phyloP scores from a whole-genome alignment of 2,113 vertebrate species.

The Theristicus caerulescens region DNA sequence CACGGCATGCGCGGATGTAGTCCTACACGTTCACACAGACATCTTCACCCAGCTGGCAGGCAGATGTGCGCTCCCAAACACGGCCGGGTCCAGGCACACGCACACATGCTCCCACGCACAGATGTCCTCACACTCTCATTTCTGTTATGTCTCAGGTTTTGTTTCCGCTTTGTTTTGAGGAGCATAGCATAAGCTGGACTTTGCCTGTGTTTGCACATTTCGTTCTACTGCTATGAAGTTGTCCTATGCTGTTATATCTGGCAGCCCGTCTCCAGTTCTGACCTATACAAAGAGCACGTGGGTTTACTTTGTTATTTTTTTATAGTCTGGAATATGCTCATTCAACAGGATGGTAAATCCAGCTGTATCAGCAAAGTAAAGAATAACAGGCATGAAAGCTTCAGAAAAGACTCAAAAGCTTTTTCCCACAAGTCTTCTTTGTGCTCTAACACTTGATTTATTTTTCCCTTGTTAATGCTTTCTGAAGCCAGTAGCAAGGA shows the following conservation, averaged over 20 bases:
- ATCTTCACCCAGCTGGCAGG: slow-evolving; percentile 16
- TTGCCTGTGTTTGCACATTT: slow-evolving; percentile 24
- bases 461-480: slow-evolving; percentile 57
- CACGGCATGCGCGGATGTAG: neutral
- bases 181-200: neutral
- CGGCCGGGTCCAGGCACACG: fast-evolving
- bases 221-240: neutral
- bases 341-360: slow-evolving; percentile 61
- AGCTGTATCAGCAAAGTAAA: slow-evolving; percentile 64
- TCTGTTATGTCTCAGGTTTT: neutral
- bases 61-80: neutral
- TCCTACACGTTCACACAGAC: neutral
- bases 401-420: slow-evolving; percentile 49
- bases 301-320: slow-evolving; percentile 39
- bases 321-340: slow-evolving; percentile 42
- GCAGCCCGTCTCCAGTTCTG: neutral
- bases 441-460: slow-evolving; percentile 60
- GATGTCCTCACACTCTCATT: neutral
- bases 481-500: slow-evolving; percentile 62
- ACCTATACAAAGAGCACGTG: slow-evolving; percentile 48
- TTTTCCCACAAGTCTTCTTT: slow-evolving; percentile 65
- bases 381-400: slow-evolving; percentile 62
- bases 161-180: slow-evolving; percentile 1
- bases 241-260: slow-evolving; percentile 39
- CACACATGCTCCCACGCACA: neutral